Evolutionary conservation across 2,888 invertebrate species (phyloP).

Genomic region (Lysandra coridon): DNA sequence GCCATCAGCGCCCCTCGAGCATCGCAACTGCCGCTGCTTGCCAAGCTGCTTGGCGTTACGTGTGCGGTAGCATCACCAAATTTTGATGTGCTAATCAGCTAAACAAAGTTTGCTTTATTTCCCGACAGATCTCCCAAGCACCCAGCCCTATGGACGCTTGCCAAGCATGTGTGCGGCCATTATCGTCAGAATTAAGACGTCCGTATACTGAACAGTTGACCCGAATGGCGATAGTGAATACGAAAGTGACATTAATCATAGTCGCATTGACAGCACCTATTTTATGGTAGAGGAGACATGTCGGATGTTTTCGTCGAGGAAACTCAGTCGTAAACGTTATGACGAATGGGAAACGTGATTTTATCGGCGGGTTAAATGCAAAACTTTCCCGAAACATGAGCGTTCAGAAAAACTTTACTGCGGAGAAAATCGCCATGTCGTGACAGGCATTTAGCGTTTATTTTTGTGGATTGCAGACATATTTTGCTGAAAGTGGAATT

Average conservation of each 20-base stretch:
- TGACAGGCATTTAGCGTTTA: constrained; percentile 1
- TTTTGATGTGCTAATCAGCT: not conserved
- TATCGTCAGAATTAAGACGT: constrained; percentile 57
- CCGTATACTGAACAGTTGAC: constrained; percentile 65
- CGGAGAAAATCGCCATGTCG: constrained; percentile 6
- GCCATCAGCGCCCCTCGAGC: not conserved
- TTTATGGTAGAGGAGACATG: constrained; percentile 26
- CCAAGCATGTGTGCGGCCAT: constrained; percentile 24
- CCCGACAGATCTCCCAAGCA: not conserved
- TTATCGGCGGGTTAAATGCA: constrained; percentile 9
- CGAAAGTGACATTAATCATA: constrained; percentile 54
- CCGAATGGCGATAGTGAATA: constrained; percentile 54
- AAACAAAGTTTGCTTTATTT: not conserved
- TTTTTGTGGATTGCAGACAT: not conserved
- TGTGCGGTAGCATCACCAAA: not conserved
- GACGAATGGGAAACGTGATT: constrained; percentile 23
- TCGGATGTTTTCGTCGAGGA: constrained; percentile 12
- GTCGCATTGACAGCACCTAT: constrained; percentile 37
- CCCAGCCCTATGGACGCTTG: not conserved
- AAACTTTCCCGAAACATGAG: constrained; percentile 16
- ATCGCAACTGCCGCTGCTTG: not conserved
- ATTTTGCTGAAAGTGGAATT: not conserved
- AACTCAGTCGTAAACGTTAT: not conserved
- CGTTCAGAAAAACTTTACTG: constrained; percentile 11
- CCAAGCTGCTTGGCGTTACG: not conserved